These are phyloP conservation scores for Sympetrum striolatum DNA, from an alignment of 2,888 invertebrate genomes.

Conservation along the genomic window DNA sequence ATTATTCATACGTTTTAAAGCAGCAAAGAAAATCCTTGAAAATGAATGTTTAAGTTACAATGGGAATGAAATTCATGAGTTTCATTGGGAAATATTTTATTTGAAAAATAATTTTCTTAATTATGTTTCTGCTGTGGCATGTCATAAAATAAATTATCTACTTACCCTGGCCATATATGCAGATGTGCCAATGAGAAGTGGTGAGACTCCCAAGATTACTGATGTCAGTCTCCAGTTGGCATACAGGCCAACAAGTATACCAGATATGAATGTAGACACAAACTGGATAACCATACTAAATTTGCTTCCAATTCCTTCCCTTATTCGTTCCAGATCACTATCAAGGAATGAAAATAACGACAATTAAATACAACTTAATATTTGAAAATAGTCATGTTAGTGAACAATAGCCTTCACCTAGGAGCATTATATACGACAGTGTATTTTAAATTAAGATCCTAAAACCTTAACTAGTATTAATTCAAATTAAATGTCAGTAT, in stretches of 20 bases:
- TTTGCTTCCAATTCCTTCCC: constrained; percentile 63
- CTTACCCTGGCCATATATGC: constrained; percentile 57
- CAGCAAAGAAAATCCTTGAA: no score
- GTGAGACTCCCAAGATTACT: constrained; percentile 63
- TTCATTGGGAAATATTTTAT: not conserved
- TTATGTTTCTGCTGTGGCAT: not conserved
- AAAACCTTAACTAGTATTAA: no score
- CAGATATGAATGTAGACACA: constrained; percentile 58
- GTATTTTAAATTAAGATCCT: no score
- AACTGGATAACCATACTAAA: constrained; percentile 59
- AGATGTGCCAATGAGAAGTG: constrained; percentile 59
- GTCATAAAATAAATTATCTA: not conserved
- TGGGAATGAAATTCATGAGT: no score
- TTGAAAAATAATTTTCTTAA: not conserved
- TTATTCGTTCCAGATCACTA: constrained; percentile 63
- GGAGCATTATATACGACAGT: no score
- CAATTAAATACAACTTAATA: not conserved
- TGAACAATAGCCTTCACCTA: no score
- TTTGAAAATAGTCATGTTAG: no score
- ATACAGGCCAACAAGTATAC: constrained; percentile 59
- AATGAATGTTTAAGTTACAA: no score
- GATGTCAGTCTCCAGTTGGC: constrained; percentile 64
- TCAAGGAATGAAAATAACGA: constrained; percentile 43
- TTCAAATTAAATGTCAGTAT: no score
- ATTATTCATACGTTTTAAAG: no score